These are phyloP conservation scores for Calcarius lapponicus DNA, from an alignment of 2,797 vertebrate species.

Conservation along the genomic window DNA sequence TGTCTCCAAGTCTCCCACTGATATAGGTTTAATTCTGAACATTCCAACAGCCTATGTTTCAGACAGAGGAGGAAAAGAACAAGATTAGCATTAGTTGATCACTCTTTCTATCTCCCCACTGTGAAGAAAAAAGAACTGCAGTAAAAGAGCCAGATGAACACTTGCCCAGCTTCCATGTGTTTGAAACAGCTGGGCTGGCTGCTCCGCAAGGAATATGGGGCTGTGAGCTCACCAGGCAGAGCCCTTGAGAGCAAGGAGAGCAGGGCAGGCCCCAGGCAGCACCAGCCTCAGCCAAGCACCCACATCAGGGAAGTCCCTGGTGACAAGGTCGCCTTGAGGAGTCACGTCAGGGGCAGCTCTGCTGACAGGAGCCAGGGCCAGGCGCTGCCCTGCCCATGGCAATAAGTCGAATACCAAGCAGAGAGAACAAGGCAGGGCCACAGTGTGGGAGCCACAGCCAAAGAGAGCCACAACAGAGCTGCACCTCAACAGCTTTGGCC, in stretches of 20 bases:
- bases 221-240: background rate
- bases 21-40: background rate
- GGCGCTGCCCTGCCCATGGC: fast-evolving
- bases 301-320: background rate
- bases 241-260: background rate
- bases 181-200: background rate
- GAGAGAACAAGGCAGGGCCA: background rate
- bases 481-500: background rate
- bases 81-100: background rate
- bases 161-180: background rate
- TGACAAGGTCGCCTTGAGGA: background rate
- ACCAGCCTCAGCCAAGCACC: background rate
- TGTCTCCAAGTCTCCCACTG: background rate
- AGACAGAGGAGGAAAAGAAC: background rate
- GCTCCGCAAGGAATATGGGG: background rate
- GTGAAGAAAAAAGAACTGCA: background rate
- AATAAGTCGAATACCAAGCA: background rate
- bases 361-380: background rate
- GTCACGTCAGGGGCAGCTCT: background rate
- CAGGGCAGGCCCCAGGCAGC: background rate
- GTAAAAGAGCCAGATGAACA: background rate
- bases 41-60: background rate
- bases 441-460: background rate
- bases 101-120: background rate
- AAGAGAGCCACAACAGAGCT: fast-evolving